Conservation (phyloP, 2,888 invertebrate genomes). For the Sicus ferrugineus region DNA sequence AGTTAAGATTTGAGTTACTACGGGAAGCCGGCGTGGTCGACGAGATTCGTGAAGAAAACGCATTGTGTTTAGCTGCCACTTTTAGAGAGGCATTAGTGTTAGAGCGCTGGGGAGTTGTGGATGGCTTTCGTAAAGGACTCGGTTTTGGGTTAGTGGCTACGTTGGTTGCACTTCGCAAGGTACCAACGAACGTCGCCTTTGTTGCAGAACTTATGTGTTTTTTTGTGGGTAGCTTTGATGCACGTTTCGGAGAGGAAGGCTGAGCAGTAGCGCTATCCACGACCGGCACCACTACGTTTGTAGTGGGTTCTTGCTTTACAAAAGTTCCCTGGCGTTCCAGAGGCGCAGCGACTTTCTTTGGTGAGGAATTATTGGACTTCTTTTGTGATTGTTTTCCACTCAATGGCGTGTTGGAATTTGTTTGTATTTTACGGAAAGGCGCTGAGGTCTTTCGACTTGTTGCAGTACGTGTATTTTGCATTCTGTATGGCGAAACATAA, state of each 20-base stretch:
- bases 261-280: conserved; percentile 46
- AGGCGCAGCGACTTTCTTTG: conserved; percentile 54
- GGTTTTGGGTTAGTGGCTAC: not conserved
- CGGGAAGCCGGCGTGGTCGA: conserved; percentile 62
- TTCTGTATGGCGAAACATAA: conserved; percentile 72
- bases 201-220: conserved; percentile 38
- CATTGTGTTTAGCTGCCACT: conserved; percentile 47
- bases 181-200: conserved; percentile 46
- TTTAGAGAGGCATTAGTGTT: conserved; percentile 61
- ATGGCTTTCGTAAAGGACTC: not conserved
- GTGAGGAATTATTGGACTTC: conserved; percentile 33
- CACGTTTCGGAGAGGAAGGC: conserved; percentile 51
- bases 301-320: conserved; percentile 79
- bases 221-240: conserved; percentile 61
- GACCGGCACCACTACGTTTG: conserved; percentile 58
- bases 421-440: conserved; percentile 1
- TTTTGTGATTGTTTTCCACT: conserved; percentile 39
- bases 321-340: conserved; percentile 90
- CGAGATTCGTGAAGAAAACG: conserved; percentile 53
- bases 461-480: conserved; percentile 52
- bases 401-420: conserved; percentile 37
- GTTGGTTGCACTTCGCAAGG: not conserved
- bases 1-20: conserved; percentile 61
- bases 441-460: conserved; percentile 1
- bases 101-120: conserved; percentile 63